These are phyloP conservation scores for Pseudotriccus pelzelni DNA, from an alignment of 2,797 vertebrate species.

Conservation along the genomic window DNA sequence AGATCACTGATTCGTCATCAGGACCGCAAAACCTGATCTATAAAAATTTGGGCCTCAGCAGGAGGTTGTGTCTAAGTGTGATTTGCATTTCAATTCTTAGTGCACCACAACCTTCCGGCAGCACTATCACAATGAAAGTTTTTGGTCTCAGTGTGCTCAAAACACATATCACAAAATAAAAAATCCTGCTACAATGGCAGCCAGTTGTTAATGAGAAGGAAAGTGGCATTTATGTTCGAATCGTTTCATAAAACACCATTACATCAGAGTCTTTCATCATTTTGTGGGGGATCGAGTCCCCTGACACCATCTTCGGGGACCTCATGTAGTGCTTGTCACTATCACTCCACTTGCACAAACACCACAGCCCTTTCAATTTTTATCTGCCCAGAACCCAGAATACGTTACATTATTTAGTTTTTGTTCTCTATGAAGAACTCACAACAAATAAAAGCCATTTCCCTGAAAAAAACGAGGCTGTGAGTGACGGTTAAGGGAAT, in stretches of 20 bases:
- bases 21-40: conserved; percentile 67
- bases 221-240: neutral
- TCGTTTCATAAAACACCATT: conserved; percentile 41
- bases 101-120: conserved; percentile 54
- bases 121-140: conserved; percentile 58
- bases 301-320: neutral
- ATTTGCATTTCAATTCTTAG: conserved; percentile 79
- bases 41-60: conserved; percentile 75
- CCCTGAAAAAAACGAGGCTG: neutral
- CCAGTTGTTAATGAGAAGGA: conserved; percentile 26
- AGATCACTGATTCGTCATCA: conserved; percentile 70
- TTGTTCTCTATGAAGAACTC: conserved; percentile 25
- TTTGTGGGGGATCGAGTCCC: conserved; percentile 10
- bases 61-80: conserved; percentile 63
- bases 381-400: conserved; percentile 23
- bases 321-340: conserved; percentile 5
- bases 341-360: neutral
- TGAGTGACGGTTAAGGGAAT: neutral
- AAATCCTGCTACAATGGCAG: conserved; percentile 25
- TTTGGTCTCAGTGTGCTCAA: conserved; percentile 50
- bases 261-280: conserved; percentile 25
- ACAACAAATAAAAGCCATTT: conserved; percentile 36
- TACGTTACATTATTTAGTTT: conserved; percentile 11
- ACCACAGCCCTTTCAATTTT: neutral
- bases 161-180: neutral